phyloP scores from a whole-genome alignment of 2,113 vertebrate species.

The Galbula dea region DNA sequence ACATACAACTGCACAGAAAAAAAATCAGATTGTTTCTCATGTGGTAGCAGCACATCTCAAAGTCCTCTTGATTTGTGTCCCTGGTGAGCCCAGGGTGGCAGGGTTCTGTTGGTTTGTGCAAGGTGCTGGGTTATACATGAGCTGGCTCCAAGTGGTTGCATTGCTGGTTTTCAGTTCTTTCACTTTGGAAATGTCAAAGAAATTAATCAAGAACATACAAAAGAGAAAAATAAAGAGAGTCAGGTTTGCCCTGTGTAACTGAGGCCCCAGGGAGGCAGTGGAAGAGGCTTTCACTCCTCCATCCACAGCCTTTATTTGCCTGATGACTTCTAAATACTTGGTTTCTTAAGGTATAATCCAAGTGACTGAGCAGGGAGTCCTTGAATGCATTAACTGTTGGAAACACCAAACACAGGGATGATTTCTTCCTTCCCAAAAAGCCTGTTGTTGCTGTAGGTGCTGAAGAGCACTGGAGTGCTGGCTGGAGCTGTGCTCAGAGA shows the following conservation, averaged over 20 bases:
- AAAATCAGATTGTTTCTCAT: not conserved
- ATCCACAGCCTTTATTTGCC: not conserved
- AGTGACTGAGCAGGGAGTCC: not conserved
- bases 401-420: not conserved
- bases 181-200: constrained; percentile 22
- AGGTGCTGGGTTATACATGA: constrained; percentile 19
- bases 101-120: constrained; percentile 1
- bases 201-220: constrained; percentile 18
- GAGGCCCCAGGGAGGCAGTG: not conserved
- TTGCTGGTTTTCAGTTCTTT: constrained; percentile 57
- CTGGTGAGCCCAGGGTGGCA: too few relatives aligned
- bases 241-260: constrained; percentile 8
- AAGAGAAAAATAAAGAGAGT: not conserved
- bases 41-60: not conserved
- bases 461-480: not conserved
- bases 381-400: not conserved
- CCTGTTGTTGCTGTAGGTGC: not conserved
- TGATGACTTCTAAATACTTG: not conserved
- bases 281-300: not conserved
- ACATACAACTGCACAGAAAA: not conserved
- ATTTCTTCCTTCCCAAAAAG: not conserved
- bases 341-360: not conserved
- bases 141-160: constrained; percentile 30
- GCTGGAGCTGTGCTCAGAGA: not conserved
- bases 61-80: too few relatives aligned